These are phyloP conservation scores for Tyria jacobaeae DNA, from an alignment of 2,888 invertebrate species.

Conservation along the genomic window DNA sequence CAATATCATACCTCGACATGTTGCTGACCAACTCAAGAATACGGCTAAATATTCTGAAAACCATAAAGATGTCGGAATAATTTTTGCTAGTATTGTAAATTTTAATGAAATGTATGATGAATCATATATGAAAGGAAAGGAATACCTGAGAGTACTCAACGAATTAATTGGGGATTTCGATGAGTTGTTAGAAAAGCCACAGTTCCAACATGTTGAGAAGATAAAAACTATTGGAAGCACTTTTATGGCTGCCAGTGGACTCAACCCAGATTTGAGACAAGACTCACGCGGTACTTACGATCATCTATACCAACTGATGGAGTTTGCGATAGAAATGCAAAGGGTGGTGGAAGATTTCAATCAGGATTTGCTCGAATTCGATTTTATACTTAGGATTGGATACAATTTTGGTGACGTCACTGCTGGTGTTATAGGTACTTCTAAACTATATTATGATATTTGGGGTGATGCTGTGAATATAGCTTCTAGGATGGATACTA, in stretches of 20 bases:
- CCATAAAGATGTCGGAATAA: slow-evolving; percentile 96
- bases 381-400: slow-evolving; percentile 94
- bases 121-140: slow-evolving; percentile 97
- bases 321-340: slow-evolving; percentile 97
- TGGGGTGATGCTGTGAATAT: slow-evolving; percentile 99
- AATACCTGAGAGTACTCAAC: slow-evolving; percentile 97
- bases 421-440: slow-evolving; percentile 98
- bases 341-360: slow-evolving; percentile 95
- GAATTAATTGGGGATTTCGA: slow-evolving; percentile 99
- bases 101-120: slow-evolving; percentile 99
- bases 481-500: slow-evolving; percentile 98
- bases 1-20: slow-evolving; percentile 98
- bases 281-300: slow-evolving; percentile 90
- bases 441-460: slow-evolving; percentile 98
- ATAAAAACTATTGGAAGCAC: slow-evolving; percentile 99
- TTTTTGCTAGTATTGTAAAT: slow-evolving; percentile 98
- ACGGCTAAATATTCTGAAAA: slow-evolving; percentile 98
- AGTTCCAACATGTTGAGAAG: slow-evolving; percentile 96
- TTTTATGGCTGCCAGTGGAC: slow-evolving; percentile 98
- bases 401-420: slow-evolving; percentile 98
- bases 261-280: slow-evolving; percentile 93
- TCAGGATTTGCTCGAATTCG: slow-evolving; percentile 95
- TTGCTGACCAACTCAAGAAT: slow-evolving; percentile 96
- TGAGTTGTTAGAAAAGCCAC: slow-evolving; percentile 93
- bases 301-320: slow-evolving; percentile 95